A percentile compares a stretch with the other conserved stretches of the same genome.
phyloP scores from a whole-genome alignment of 1,140 invertebrate genomes.

The Cyclargus thomasi region DNA sequence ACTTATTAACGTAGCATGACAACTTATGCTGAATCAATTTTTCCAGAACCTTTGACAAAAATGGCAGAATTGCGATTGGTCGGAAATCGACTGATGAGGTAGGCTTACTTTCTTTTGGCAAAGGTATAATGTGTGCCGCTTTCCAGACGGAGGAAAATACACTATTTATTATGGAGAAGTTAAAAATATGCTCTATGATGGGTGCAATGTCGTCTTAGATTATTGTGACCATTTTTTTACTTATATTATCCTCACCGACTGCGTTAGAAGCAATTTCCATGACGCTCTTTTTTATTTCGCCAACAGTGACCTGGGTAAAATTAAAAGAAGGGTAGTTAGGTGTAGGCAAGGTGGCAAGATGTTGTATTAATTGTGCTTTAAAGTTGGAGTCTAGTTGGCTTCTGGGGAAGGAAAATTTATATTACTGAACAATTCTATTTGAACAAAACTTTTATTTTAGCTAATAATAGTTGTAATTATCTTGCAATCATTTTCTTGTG shows the following conservation, averaged over 20 bases:
- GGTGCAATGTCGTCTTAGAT: slow-evolving; percentile 17
- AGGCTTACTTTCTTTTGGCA: slow-evolving; percentile 22
- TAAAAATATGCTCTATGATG: slow-evolving; percentile 17
- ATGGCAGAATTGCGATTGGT: neutral
- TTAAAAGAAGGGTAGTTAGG: slow-evolving; percentile 6
- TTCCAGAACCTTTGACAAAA: neutral
- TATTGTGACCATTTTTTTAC: slow-evolving; percentile 17
- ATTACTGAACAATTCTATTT: too few species aligned
- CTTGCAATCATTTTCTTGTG: too few species aligned
- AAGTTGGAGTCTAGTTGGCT: too few species aligned
- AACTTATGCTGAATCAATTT: neutral
- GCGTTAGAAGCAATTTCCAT: slow-evolving; percentile 19
- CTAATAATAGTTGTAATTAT: too few species aligned
- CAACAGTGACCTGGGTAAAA: neutral
- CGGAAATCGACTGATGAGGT: neutral
- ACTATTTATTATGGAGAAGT: slow-evolving; percentile 4
- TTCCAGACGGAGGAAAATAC: slow-evolving; percentile 18
- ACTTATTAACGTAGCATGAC: neutral
- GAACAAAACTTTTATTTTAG: too few species aligned
- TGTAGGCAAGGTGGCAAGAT: neutral
- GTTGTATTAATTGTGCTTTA: too few species aligned
- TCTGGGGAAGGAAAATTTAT: too few species aligned
- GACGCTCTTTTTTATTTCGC: slow-evolving; percentile 19
- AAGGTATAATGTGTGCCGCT: slow-evolving; percentile 16
- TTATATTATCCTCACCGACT: slow-evolving; percentile 12